Conservation (phyloP, 1,140 invertebrate genomes). For the Macrobrachium nipponense region DNA sequence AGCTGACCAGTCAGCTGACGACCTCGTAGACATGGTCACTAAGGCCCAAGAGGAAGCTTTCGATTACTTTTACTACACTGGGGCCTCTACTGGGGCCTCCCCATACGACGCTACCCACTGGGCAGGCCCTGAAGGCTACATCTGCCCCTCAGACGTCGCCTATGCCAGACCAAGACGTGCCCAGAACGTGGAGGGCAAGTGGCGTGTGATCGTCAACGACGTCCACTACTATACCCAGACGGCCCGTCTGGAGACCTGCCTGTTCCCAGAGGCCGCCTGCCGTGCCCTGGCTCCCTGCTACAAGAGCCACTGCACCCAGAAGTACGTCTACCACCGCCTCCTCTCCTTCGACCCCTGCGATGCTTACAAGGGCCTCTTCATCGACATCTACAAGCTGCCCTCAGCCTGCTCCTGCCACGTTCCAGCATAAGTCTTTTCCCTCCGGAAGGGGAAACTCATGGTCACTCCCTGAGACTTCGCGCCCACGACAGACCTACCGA, state of each 20-base stretch:
- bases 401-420: slow-evolving; percentile 66
- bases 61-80: slow-evolving; percentile 56
- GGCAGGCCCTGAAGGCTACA: slow-evolving; percentile 49
- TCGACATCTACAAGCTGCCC: slow-evolving; percentile 66
- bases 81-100: slow-evolving; percentile 40
- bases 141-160: slow-evolving; percentile 51
- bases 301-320: slow-evolving; percentile 65
- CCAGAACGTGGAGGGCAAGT: slow-evolving; percentile 64
- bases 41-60: slow-evolving; percentile 52
- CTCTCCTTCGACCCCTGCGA: slow-evolving; percentile 66
- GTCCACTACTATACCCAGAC: slow-evolving; percentile 56
- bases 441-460: not conserved
- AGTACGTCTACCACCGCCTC: slow-evolving; percentile 66
- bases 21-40: slow-evolving; percentile 44
- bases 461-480: slow-evolving; percentile 17
- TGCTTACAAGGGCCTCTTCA: slow-evolving; percentile 65
- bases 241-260: slow-evolving; percentile 44
- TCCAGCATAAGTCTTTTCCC: slow-evolving; percentile 31
- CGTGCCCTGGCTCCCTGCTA: slow-evolving; percentile 65
- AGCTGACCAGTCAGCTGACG: slow-evolving; percentile 52
- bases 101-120: slow-evolving; percentile 56
- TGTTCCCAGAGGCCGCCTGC: slow-evolving; percentile 52
- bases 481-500: slow-evolving; percentile 23
- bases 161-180: slow-evolving; percentile 49
- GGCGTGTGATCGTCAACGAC: slow-evolving; percentile 66